These are phyloP conservation scores for Phragmatobia fuliginosa DNA, from an alignment of 2,888 invertebrate species.

Conservation along the genomic window DNA sequence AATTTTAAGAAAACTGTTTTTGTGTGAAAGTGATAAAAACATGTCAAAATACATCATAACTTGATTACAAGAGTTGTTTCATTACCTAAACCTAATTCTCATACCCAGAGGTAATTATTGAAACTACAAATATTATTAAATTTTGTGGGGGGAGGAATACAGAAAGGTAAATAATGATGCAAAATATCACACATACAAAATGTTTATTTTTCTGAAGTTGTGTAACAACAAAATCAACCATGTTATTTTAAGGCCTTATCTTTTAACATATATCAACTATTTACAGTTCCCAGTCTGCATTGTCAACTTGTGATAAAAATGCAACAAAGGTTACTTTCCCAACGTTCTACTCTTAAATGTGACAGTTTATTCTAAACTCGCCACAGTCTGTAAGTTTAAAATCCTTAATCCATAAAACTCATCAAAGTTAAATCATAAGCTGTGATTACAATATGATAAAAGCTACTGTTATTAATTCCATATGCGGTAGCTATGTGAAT, in stretches of 20 bases:
- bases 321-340: slow-evolving; percentile 84
- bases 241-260: slow-evolving; percentile 84
- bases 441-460: slow-evolving; percentile 83
- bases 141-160: slow-evolving; percentile 51
- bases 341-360: slow-evolving; percentile 82
- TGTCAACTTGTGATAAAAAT: slow-evolving; percentile 83
- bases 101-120: background rate
- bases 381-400: slow-evolving; percentile 78
- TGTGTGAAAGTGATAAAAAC: slow-evolving; percentile 83
- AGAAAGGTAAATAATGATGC: slow-evolving; percentile 70
- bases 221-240: slow-evolving; percentile 87
- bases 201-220: slow-evolving; percentile 86
- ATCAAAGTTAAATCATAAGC: slow-evolving; percentile 79
- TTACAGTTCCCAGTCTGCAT: slow-evolving; percentile 85
- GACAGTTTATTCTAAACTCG: slow-evolving; percentile 83
- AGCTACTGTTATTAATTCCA: slow-evolving; percentile 81
- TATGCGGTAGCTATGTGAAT: slow-evolving; percentile 77
- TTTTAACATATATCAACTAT: slow-evolving; percentile 85
- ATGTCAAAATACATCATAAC: slow-evolving; percentile 85
- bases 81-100: slow-evolving; percentile 46
- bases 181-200: slow-evolving; percentile 85
- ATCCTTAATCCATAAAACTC: slow-evolving; percentile 77
- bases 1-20: slow-evolving; percentile 83
- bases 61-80: slow-evolving; percentile 73
- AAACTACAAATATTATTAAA: background rate